Base-by-base conservation (phyloP, 2,113 vertebrate genomes). In the Ictalurus punctatus region DNA sequence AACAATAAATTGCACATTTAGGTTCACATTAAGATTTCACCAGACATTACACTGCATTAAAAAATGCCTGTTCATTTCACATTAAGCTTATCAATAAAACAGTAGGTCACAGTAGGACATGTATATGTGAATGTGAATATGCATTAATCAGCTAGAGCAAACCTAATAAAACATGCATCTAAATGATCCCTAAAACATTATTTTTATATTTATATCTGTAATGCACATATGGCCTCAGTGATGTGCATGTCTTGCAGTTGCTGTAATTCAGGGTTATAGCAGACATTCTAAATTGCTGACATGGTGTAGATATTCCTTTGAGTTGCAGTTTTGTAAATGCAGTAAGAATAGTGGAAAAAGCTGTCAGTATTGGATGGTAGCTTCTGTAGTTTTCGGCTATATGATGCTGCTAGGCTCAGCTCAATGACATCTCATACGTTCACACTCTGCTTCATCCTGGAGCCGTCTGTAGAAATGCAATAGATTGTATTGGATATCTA, bases 401-500 rank as follows among this genome's bases (percentile, higher is more conserved):
- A 84, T 59, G 56, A 88, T 61, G 81, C 56, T 12, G 13, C 37
- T 52, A 76, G 87, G 37, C 48, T 52, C 30, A 37, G 40, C 87
- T 88, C 69, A 61, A 37, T 84, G 54, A 59, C 81, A 74, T 81
- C 67, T 85, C 54, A 76, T 59, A 76, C 84, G 80, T 88, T 74
- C 59, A 27, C 76, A 81, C 27, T 69, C 86, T 69, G 44, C 63
- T 65, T 71, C 86, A 87, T 87, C 86, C 86, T 87, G n/a, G 6
- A 74, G 12, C 80, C 6, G 16, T 88, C 69, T 76, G 71, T 76
- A 84, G 71, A 78, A 25, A 78, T 30, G 74, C 87, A 84, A 52
- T 76, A 76, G 69, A 84, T 84, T 84, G 56, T 48, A 84, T 74
- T 88, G 37, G 52, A 88, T 88, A 83, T 74, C 67, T 74, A 63